These are phyloP conservation scores for Haliaeetus leucogaster DNA, from an alignment of 2,113 vertebrate species.

Conservation along the genomic window DNA sequence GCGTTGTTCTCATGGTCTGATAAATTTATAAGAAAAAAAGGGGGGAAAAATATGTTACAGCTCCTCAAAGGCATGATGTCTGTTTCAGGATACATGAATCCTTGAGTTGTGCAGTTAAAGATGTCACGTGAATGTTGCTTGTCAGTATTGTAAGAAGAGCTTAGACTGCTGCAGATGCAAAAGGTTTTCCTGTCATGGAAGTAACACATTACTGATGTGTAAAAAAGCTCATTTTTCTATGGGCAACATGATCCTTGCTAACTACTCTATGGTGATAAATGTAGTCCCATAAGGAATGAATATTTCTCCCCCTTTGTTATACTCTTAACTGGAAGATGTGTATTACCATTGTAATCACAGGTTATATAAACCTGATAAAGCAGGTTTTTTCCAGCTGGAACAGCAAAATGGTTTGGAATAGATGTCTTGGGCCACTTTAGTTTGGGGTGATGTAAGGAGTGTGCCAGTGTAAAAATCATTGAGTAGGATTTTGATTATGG, in stretches of 20 bases:
- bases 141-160: background rate
- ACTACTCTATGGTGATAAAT: background rate
- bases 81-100: background rate
- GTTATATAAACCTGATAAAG: background rate
- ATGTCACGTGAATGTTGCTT: fast-evolving
- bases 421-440: background rate
- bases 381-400: background rate
- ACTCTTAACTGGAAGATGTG: background rate
- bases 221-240: background rate
- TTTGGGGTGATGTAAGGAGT: background rate
- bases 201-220: background rate
- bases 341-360: background rate
- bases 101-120: background rate
- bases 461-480: background rate
- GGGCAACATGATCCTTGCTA: background rate
- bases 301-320: background rate
- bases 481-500: background rate
- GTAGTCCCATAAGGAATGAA: background rate
- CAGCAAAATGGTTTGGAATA: background rate
- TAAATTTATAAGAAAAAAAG: background rate
- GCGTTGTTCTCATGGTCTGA: background rate
- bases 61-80: background rate
- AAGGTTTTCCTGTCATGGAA: background rate
- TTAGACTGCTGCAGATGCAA: background rate
- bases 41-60: background rate